A percentile compares a stretch with the other conserved stretches of the same genome.
Conservation (phyloP, 2,113 vertebrate genomes). For the Raja brachyura region DNA sequence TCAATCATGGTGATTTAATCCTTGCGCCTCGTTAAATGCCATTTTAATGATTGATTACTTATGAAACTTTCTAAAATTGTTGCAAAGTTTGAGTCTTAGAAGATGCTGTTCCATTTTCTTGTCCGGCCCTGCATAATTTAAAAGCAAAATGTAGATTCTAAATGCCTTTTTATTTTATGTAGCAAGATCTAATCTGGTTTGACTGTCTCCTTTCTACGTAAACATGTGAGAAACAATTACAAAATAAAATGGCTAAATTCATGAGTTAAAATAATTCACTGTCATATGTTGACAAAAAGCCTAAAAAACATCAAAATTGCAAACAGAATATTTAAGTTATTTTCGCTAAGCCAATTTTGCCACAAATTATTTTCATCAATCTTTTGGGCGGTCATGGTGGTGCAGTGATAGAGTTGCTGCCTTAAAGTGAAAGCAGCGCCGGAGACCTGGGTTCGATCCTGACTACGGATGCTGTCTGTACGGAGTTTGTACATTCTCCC, state of each 20-base stretch:
- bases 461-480: no score
- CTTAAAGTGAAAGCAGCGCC: no score
- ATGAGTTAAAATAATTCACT: background rate
- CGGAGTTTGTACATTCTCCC: no score
- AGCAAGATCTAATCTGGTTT: constrained; percentile 6
- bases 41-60: background rate
- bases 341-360: background rate
- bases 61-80: background rate
- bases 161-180: background rate
- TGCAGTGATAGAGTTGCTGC: no score
- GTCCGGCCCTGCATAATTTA: background rate
- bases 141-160: background rate
- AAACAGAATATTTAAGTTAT: background rate
- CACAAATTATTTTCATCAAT: background rate
- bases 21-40: background rate
- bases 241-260: background rate
- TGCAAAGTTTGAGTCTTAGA: background rate
- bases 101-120: background rate
- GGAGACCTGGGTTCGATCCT: no score
- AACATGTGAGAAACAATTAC: background rate
- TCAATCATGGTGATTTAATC: background rate
- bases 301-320: background rate
- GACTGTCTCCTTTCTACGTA: background rate
- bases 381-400: no score
- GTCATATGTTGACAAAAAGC: background rate